A percentile compares a stretch with the other conserved stretches of the same genome.
Evolutionary conservation across 2,797 vertebrate genomes (phyloP).

Genomic region (Thalassophryne amazonica): DNA sequence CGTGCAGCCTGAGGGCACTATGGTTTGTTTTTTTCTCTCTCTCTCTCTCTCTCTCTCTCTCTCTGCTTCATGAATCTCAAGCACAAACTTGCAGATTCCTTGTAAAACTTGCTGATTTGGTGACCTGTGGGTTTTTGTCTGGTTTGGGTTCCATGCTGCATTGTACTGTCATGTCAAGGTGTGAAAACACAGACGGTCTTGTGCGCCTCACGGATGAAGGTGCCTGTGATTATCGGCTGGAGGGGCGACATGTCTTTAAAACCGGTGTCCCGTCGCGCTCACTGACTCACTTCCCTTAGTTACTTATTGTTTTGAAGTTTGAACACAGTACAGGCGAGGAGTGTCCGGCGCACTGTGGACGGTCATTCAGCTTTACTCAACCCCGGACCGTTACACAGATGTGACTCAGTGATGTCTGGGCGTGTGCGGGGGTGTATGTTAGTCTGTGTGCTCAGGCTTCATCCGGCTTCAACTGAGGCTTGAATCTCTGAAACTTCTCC

Average conservation of each 20-base stretch:
- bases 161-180: conserved; percentile 34
- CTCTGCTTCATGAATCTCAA: not conserved
- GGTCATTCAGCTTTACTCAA: conserved; percentile 33
- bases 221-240: conserved; percentile 30
- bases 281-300: conserved; percentile 67
- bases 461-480: not conserved
- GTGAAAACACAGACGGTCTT: conserved; percentile 15
- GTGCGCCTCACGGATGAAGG: not conserved
- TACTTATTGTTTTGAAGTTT: conserved; percentile 44
- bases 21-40: conserved; percentile 8
- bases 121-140: not conserved
- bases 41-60: conserved; percentile 1
- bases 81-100: not conserved
- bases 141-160: not conserved
- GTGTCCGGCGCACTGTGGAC: conserved; percentile 14
- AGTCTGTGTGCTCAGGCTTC: not conserved
- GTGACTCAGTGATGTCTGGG: conserved; percentile 43
- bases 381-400: not conserved
- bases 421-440: not conserved
- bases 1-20: conserved; percentile 28
- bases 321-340: conserved; percentile 9
- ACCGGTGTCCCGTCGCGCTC: conserved; percentile 1
- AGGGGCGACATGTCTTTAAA: not conserved
- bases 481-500: no score
- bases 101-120: conserved; percentile 10